Percentiles rank a stretch among this genome's conserved stretches.
Evolutionary conservation across 2,888 invertebrate species (phyloP).

Genomic region (Rhagonycha fulva): DNA sequence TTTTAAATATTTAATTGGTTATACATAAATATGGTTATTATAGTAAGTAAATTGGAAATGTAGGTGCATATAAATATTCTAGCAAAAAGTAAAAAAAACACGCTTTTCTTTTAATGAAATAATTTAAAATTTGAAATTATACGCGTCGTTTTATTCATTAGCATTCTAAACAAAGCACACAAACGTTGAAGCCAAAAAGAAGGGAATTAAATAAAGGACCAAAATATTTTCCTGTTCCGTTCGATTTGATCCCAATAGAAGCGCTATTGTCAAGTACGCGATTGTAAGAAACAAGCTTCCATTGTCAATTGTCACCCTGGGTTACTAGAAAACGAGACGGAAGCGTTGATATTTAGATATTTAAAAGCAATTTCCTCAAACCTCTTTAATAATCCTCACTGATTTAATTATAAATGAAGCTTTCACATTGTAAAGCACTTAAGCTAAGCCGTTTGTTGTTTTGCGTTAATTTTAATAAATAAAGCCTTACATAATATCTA

Average conservation of each 20-base stretch:
- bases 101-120: background rate
- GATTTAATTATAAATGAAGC: slow-evolving; percentile 27
- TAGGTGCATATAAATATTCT: background rate
- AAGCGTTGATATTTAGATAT: slow-evolving; percentile 25
- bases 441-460: slow-evolving; percentile 16
- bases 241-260: slow-evolving; percentile 28
- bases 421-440: slow-evolving; percentile 10
- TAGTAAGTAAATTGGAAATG: background rate
- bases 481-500: background rate
- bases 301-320: slow-evolving; percentile 29
- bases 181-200: slow-evolving; percentile 23
- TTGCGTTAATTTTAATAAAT: background rate
- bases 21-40: no score
- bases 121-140: slow-evolving; percentile 1
- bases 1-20: no score
- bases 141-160: slow-evolving; percentile 24
- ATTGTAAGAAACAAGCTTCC: slow-evolving; percentile 24
- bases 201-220: slow-evolving; percentile 28
- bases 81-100: background rate
- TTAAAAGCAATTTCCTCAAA: slow-evolving; percentile 25
- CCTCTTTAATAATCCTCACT: slow-evolving; percentile 19
- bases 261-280: slow-evolving; percentile 24
- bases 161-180: slow-evolving; percentile 15
- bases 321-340: slow-evolving; percentile 22
- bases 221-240: slow-evolving; percentile 29